Percentiles rank a stretch among this genome's conserved stretches.
Conservation (phyloP, 2,797 vertebrate genomes). For the Sebastiscus albofasciatus region DNA sequence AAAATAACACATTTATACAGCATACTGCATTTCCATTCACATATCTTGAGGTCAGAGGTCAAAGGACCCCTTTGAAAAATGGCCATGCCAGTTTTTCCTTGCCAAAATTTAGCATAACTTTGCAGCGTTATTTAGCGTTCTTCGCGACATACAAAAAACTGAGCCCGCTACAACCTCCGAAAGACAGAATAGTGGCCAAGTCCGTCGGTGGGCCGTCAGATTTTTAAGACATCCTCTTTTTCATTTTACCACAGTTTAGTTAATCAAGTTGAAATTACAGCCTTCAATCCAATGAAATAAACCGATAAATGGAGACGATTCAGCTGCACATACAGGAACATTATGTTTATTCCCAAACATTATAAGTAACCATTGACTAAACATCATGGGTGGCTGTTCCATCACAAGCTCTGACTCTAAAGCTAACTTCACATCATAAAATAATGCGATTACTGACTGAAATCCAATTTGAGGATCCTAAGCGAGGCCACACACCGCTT, state of each 20-base stretch:
- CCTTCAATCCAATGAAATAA: not conserved
- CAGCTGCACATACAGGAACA: not conserved
- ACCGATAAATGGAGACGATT: not conserved
- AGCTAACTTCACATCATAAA: not conserved
- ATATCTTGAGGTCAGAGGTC: too few relatives aligned
- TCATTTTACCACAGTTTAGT: not conserved
- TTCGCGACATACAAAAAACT: too few relatives aligned
- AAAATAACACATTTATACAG: too few relatives aligned
- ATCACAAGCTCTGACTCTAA: not conserved
- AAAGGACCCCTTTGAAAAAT: too few relatives aligned
- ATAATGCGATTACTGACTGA: not conserved
- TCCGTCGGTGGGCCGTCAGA: too few relatives aligned
- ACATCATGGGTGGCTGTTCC: not conserved
- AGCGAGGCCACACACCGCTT: conserved; percentile 39
- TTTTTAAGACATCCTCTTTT: not conserved
- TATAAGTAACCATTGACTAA: not conserved
- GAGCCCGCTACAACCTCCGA: too few relatives aligned
- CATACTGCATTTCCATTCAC: too few relatives aligned
- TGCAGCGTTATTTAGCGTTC: too few relatives aligned
- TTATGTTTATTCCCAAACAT: not conserved
- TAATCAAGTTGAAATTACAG: not conserved
- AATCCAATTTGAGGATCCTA: conserved; percentile 3
- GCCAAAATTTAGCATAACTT: too few relatives aligned
- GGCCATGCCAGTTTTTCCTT: too few relatives aligned
- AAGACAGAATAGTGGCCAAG: too few relatives aligned